Base-by-base conservation (phyloP, 1,140 invertebrate genomes). In the Lethocerus indicus region DNA sequence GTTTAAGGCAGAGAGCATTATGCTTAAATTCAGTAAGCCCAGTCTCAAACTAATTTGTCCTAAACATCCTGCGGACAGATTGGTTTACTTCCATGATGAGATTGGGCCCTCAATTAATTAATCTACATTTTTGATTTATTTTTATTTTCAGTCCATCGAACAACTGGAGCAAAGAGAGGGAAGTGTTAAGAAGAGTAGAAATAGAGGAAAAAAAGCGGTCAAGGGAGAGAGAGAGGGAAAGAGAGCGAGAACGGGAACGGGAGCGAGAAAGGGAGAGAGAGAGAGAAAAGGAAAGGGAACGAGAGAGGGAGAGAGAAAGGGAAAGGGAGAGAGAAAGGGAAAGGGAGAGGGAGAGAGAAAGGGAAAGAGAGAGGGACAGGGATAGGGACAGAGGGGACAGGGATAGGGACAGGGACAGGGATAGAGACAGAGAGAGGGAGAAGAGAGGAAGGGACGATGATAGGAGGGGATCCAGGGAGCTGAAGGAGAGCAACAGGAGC, bases 271-370 rank as follows among this genome's bases (percentile, higher is more conserved):
- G n/a, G 25, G 18, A 20, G 48, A 41, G 20, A 45, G 28, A 51
- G 35, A 36, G 28, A 18, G 32, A 36, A 20, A 42, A 27, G 35
- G 42, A 45, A 49, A 48, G 51, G 54, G 29, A 51, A 42, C 23
- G 47, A 44, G 12, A 44, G 42, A 28, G 54, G 25, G 45, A 55
- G 16, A 53, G 50, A 21, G 49, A 55, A 18, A 43, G 47, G 26
- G 50, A 53, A 46, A 41, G 50, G 21, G 41, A 47, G 20, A 48
- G 16, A 43, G 46, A 29, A 3, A 29, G 42, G 29, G 12, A 55
- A 53, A 60, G 60, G 43, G 62, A 64, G 25, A 62, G 61, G 14
- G 56, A 55, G 4, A 43, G 50, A 24, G 50, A 58, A 16, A 24
- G 51, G 12, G 47, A 61, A 20, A 61, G 56, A 49, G 60, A 64